phyloP scores from a whole-genome alignment of 2,888 invertebrate genomes.

The Minunthozetes semirufus region DNA sequence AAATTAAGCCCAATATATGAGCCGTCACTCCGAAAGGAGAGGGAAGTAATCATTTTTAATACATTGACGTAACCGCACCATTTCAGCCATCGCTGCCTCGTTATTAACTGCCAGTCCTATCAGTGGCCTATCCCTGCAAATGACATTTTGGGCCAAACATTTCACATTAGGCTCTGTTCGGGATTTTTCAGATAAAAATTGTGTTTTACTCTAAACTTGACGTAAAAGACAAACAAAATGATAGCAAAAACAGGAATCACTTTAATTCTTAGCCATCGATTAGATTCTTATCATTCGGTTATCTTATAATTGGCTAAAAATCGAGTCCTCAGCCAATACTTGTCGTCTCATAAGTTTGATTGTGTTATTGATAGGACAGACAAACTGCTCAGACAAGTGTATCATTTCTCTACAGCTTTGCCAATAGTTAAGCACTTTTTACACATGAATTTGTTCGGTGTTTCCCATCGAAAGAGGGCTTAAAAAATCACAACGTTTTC shows the following conservation, averaged over 20 bases:
- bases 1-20: slow-evolving; percentile 22
- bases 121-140: slow-evolving; percentile 12
- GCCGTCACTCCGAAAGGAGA: not conserved
- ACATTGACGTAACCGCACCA: not conserved
- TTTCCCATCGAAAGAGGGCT: too few species aligned
- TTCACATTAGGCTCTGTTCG: slow-evolving; percentile 1
- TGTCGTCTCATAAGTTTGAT: not conserved
- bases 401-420: not conserved
- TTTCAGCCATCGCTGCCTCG: not conserved
- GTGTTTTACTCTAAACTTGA: slow-evolving; percentile 16
- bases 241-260: not conserved
- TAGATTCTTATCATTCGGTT: not conserved
- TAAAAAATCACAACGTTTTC: too few species aligned
- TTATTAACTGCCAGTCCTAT: slow-evolving; percentile 22
- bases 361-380: not conserved
- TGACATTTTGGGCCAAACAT: slow-evolving; percentile 21
- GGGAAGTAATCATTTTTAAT: not conserved
- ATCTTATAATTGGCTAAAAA: slow-evolving; percentile 8
- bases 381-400: slow-evolving; percentile 8
- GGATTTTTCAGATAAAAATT: slow-evolving; percentile 10
- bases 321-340: not conserved
- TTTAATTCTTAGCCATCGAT: not conserved
- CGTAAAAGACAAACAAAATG: not conserved
- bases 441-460: too few species aligned
- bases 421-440: too few species aligned